Evolutionary conservation across 1,140 invertebrate species (phyloP), one percentile per base, ranked within the genome.

Genomic region (Solenopsis fugax): DNA sequence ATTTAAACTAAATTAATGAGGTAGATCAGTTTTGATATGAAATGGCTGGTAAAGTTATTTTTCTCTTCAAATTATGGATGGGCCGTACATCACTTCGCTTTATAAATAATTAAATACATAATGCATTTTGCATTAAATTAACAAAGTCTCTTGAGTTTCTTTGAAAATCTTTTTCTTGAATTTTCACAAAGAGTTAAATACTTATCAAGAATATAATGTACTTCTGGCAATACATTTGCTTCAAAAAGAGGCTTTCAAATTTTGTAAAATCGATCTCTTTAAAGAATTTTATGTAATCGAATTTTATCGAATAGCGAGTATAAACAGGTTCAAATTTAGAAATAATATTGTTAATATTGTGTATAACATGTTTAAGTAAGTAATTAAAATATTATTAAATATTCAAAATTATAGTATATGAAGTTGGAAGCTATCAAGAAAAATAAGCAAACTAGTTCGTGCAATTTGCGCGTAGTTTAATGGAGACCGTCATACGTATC

Each of bases 401-500:
- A 81, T 56, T 7, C 10, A n/a, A 21, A 18, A 48, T 37, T 64
- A 18, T 54, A 52, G 24, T 24, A 6, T 50, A 37, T 9, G 13
- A 24, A 71, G 6, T 81, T 72, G 54, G n/a, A 54, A 48, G 21
- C 52, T 72, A 37, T 73, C 7, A 29, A 82, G 48, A 6, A 48
- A 82, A 10, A 6, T 65, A 69, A 56, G 67, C 13, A 50, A 84
- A 73, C 80, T 60, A 73, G 67, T 73, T 72, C 50, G 7, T 29
- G 67, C 16, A 82, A 72, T 82, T 82, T 82, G 67, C 67, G 18
- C 41, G 24, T 24, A 82, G 54, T 60, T 75, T 24, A 69, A 82
- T 60, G n/a, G 41, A 13, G 41, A 45, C 24, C 24, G 69, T 84
- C 80, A 62, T 75, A 50, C 0, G 54, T 52, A 73, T 62, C 80